Evolutionary conservation across 53 echinoderm and acorn worm species (phyloP), one percentile per base, ranked within the genome.

Genomic region (Holothuria scabra): DNA sequence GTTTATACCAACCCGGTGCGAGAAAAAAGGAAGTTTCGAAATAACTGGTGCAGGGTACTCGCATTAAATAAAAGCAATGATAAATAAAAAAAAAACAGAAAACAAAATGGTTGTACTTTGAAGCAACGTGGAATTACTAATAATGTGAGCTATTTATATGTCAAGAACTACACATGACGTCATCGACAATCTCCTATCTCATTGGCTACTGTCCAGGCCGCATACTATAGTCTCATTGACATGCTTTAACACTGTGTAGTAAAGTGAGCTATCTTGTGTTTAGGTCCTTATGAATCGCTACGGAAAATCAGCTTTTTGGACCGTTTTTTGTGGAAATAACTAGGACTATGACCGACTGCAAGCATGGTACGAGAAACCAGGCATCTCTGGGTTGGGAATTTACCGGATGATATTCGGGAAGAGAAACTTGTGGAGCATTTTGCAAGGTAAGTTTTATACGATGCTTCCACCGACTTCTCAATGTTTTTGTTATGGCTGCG

Each of bases 351-450:
- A 96, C 93, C 93, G 88, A 96, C 93, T 87, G 93, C 96, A 89
- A 93, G 93, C 93, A 97, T 97, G 99, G 94, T 94, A 91, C 99
- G 99, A 70, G 99, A 97, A 92, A 97, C 99, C 91, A 97, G 99
- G 90, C 99, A 97, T 87, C 93, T 99, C 85, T 99, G 99, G 95
- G 99, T 99, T 83, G 95, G 95, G 85, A 95, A 99, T 91, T 90
- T 97, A 89, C 99, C 99, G 94, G 99, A 97, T 86, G 94, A 97
- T 94, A 97, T 97, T 87, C 99, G 99, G 56, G 94, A 94, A 85
- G 99, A 97, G 82, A 99, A 99, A 91, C 90, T 99, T 79, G 71
- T 85, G 74, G 99, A 97, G 92, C 99, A 97, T 89, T 97, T 97
- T 79, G 92, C 95, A 90, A 90, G 99, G 99, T 97, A 79, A 95